Evolutionary conservation across 2,888 invertebrate species (phyloP).

Genomic region (Elmis aenea): DNA sequence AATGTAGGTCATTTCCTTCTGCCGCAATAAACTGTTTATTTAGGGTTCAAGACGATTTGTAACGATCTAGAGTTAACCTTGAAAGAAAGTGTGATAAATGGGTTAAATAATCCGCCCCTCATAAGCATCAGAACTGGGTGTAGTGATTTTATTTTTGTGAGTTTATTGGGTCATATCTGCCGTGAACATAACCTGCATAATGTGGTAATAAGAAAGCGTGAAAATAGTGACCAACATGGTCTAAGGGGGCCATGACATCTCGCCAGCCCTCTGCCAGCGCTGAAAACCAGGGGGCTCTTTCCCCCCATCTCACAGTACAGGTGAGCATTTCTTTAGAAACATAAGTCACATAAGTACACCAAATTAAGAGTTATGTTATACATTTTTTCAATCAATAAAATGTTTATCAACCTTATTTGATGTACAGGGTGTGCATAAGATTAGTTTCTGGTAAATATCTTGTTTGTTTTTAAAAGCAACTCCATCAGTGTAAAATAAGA

Average conservation of each 20-base stretch:
- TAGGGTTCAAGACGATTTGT: background rate
- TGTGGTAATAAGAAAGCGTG: background rate
- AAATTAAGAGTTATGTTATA: too few relatives aligned
- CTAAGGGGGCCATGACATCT: conserved; percentile 46
- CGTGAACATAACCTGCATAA: background rate
- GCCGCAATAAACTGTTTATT: background rate
- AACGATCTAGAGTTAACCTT: too few relatives aligned
- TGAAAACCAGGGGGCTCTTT: conserved; percentile 31
- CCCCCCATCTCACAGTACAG: conserved; percentile 31
- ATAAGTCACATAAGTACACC: background rate
- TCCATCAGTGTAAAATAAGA: too few relatives aligned
- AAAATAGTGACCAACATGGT: conserved; percentile 36
- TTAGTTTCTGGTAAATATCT: too few relatives aligned
- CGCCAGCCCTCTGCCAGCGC: conserved; percentile 39
- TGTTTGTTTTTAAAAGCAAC: too few relatives aligned
- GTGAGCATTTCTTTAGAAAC: conserved; percentile 14
- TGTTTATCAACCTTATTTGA: too few relatives aligned
- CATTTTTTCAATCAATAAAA: too few relatives aligned
- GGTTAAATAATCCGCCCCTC: too few relatives aligned
- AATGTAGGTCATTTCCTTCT: conserved; percentile 31
- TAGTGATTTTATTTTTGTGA: too few relatives aligned
- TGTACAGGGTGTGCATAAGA: too few relatives aligned
- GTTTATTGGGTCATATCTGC: background rate
- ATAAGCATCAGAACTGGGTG: too few relatives aligned
- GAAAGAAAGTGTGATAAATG: too few relatives aligned